Evolutionary conservation across 2,113 vertebrate genomes (phyloP), one percentile per base, ranked within the genome.

Genomic region (Bubo bubo): DNA sequence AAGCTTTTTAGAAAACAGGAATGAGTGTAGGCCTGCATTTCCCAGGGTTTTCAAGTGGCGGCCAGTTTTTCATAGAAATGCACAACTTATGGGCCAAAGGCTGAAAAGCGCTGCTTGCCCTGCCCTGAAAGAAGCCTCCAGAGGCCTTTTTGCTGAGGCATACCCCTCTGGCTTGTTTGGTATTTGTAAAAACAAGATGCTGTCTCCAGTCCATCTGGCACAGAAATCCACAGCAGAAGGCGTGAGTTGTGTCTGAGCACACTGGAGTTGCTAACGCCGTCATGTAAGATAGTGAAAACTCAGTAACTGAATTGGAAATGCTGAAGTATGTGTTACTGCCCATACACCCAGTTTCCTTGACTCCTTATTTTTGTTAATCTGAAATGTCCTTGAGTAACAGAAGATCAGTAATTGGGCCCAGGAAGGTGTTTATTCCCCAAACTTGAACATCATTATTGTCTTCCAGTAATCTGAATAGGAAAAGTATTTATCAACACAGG

Each of bases 1-100:
- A 12, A 59, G 24, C 8, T 11, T 26, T 37, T 14, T 8, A 5
- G 6, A 18, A 23, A 53, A 14, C 1, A 18, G 27, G 19, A 17
- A 15, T 6, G 41, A 37, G 32, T 2, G 1, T 39, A 50, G 34
- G 30, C 9, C 16, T 21, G 18, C 0, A 0, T 66, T 56, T 45
- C 37, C 14, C 8, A 12, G 12, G 14, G 37, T 9, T 59, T 75
- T 27, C 18, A 21, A 37, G 19, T 9, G 23, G 15, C 32, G 17
- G 32, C 5, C 19, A 4, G 8, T 4, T 62, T 62, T 50, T 39
- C 17, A 9, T 35, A 49, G n/a, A 19, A 55, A 5, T 4, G 8
- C 10, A 1, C 22, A 50, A 6, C 41, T 75, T 14, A 2, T 6
- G 23, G 70, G 71, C 62, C 62, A 5, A 68, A 60, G 26, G 75